phyloP scores from a whole-genome alignment of 2,113 vertebrate genomes.

The Rallus limicola region DNA sequence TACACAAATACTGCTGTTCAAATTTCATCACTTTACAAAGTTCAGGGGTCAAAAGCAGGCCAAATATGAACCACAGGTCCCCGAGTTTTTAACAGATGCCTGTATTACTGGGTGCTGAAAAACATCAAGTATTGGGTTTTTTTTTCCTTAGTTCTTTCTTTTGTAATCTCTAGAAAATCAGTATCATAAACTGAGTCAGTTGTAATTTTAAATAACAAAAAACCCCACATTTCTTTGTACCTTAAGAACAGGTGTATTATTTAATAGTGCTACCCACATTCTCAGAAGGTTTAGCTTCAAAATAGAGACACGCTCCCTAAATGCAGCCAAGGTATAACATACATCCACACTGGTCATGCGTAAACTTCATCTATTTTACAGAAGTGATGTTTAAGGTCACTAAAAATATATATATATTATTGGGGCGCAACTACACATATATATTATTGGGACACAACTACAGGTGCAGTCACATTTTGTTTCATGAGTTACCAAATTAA shows the following conservation, averaged over 20 bases:
- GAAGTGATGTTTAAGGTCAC: neutral
- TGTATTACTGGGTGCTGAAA: neutral
- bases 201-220: neutral
- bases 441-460: neutral
- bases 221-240: neutral
- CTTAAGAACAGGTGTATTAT: neutral
- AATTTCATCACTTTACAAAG: constrained; percentile 50
- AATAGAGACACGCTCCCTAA: neutral
- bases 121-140: neutral
- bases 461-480: neutral
- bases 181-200: neutral
- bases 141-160: neutral
- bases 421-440: neutral
- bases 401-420: neutral
- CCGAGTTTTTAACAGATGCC: neutral
- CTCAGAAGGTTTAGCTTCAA: neutral
- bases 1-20: constrained; percentile 50
- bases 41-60: constrained; percentile 53
- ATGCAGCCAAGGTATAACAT: neutral
- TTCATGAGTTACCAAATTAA: neutral
- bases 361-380: neutral
- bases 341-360: fast-evolving
- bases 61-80: constrained; percentile 46
- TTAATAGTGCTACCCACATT: neutral
- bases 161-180: neutral